phyloP scores from a whole-genome alignment of 2,888 invertebrate species.

The Griposia aprilina region DNA sequence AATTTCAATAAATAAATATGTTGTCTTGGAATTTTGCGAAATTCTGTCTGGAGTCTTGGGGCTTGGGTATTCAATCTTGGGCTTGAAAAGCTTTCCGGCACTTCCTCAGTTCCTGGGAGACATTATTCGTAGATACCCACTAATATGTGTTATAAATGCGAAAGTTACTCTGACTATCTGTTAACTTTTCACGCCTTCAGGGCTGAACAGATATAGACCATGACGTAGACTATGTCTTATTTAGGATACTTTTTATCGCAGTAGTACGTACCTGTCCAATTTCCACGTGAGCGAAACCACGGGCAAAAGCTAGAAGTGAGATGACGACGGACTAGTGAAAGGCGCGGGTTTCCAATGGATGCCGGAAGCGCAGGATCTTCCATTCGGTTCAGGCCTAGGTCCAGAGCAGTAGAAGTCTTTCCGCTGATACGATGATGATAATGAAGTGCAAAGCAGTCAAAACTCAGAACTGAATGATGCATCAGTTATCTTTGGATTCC shows the following conservation, averaged over 20 bases:
- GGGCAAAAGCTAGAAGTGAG: not conserved
- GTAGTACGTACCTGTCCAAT: not conserved
- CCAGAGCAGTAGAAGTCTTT: not conserved
- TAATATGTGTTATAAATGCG: too few species aligned
- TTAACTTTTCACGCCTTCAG: not conserved
- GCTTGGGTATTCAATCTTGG: not conserved
- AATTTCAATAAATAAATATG: too few species aligned
- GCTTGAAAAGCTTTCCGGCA: not conserved
- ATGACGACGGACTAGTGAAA: not conserved
- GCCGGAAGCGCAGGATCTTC: not conserved
- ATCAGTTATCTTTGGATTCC: conserved; percentile 7
- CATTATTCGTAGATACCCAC: too few species aligned
- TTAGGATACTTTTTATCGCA: not conserved
- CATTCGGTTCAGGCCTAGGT: not conserved
- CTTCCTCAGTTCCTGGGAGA: not conserved
- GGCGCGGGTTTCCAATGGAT: not conserved
- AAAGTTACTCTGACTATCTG: not conserved
- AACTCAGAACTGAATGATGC: conserved; percentile 10
- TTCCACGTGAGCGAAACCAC: too few species aligned
- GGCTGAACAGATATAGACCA: not conserved
- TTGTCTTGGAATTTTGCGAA: not conserved
- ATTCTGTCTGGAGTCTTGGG: not conserved
- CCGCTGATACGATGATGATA: not conserved
- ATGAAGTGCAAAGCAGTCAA: not conserved
- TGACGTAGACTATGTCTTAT: too few species aligned